These are phyloP conservation scores for Limnephilus marmoratus DNA, from an alignment of 2,888 invertebrate species.

Conservation along the genomic window DNA sequence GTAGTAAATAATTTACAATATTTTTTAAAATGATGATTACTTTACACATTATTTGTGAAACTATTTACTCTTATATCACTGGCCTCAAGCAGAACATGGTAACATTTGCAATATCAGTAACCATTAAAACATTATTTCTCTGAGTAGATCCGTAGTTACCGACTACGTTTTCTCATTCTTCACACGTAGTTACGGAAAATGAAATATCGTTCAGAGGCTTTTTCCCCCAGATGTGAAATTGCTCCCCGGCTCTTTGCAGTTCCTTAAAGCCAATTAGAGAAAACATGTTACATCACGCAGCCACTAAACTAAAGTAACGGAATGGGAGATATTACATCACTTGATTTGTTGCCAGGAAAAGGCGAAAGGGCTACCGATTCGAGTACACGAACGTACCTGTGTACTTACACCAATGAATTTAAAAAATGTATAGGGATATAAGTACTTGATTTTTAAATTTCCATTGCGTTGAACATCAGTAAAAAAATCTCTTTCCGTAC, in stretches of 20 bases:
- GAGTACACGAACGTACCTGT: neutral
- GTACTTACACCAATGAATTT: too few relatives aligned
- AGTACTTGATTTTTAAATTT: too few relatives aligned
- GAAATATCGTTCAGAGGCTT: conserved; percentile 55
- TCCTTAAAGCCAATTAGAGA: conserved; percentile 35
- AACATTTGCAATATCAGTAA: neutral
- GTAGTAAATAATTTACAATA: too few relatives aligned
- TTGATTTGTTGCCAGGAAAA: neutral
- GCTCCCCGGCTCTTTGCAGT: conserved; percentile 27
- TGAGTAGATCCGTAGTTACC: neutral
- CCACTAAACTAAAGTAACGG: neutral
- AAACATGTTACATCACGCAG: conserved; percentile 34
- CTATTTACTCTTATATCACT: neutral
- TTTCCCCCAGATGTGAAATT: conserved; percentile 41
- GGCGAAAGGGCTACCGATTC: neutral
- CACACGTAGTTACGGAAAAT: conserved; percentile 54
- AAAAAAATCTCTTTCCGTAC: too few relatives aligned
- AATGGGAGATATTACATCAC: conserved; percentile 6
- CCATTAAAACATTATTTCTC: neutral
- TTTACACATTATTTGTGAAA: neutral
- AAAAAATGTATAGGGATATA: too few relatives aligned
- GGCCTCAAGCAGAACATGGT: neutral
- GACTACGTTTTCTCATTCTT: conserved; percentile 29
- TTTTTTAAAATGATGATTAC: neutral
- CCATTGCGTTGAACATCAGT: too few relatives aligned